Percentiles rank a stretch among this genome's conserved stretches.
phyloP scores from a whole-genome alignment of 2,888 invertebrate species.

The Ennomos fuscantarius region DNA sequence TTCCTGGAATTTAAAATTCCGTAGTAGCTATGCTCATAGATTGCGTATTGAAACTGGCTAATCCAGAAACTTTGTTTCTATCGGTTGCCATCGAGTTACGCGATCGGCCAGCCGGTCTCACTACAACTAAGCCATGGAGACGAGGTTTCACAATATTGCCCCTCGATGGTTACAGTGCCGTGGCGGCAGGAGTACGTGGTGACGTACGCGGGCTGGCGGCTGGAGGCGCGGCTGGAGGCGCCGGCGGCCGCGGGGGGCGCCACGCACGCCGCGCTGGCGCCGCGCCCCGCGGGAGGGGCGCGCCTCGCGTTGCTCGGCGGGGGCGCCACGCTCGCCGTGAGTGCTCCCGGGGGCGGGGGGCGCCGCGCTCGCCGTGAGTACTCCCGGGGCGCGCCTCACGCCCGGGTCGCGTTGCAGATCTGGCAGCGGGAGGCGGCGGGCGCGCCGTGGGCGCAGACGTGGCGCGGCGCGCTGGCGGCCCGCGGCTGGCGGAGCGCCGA shows the following conservation, averaged over 20 bases:
- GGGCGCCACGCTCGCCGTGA: conserved; percentile 36
- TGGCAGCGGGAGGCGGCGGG: conserved; percentile 6
- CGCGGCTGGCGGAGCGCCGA: conserved; percentile 51
- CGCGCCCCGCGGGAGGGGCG: conserved; percentile 21
- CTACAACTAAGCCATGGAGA: no score
- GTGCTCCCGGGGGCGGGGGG: conserved; percentile 30
- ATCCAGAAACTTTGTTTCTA: no score
- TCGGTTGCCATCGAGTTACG: no score
- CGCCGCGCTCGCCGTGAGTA: conserved; percentile 38
- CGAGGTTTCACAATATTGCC: neutral
- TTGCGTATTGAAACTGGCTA: no score
- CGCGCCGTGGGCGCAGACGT: conserved; percentile 5
- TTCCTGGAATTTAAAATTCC: no score
- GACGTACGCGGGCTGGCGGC: conserved; percentile 38
- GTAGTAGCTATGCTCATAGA: no score
- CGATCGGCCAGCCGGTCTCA: no score
- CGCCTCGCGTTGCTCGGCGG: conserved; percentile 31
- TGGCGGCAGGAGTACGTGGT: conserved; percentile 60
- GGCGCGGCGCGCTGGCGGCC: conserved; percentile 20
- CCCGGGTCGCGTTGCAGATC: conserved; percentile 11
- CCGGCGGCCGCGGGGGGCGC: conserved; percentile 16
- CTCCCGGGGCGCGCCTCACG: conserved; percentile 10
- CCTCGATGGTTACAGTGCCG: conserved; percentile 24
- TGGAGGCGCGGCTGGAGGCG: conserved; percentile 26
- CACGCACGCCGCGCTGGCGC: conserved; percentile 32